A percentile compares a stretch with the other conserved stretches of the same genome.
These are phyloP conservation scores for Microcaecilia unicolor DNA, from an alignment of 2,797 vertebrate species.

Conservation along the genomic window DNA sequence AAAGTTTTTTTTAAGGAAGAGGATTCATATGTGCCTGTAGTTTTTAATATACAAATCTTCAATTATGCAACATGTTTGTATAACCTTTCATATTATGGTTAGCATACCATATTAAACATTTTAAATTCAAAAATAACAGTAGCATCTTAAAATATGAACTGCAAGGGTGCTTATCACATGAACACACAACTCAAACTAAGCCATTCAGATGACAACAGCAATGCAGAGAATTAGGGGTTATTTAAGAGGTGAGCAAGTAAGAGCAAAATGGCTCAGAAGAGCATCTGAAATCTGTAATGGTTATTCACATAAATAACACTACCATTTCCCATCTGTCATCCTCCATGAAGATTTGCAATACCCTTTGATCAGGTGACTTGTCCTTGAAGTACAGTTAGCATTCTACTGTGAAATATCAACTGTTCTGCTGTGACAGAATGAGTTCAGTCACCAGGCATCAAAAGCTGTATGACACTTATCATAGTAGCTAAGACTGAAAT, in stretches of 20 bases:
- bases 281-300: slow-evolving; percentile 31
- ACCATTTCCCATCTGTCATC: slow-evolving; percentile 32
- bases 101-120: too few relatives aligned
- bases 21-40: too few relatives aligned
- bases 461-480: slow-evolving; percentile 4
- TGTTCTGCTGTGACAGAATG: slow-evolving; percentile 28
- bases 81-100: too few relatives aligned
- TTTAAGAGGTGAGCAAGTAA: slow-evolving; percentile 26
- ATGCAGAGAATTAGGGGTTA: slow-evolving; percentile 15
- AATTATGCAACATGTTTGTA: too few relatives aligned
- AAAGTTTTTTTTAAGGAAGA: too few relatives aligned
- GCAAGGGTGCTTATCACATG: neutral
- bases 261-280: slow-evolving; percentile 29
- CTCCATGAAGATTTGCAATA: slow-evolving; percentile 33
- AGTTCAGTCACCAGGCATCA: slow-evolving; percentile 25
- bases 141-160: too few relatives aligned
- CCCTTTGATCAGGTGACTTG: slow-evolving; percentile 37
- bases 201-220: slow-evolving; percentile 16
- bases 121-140: too few relatives aligned
- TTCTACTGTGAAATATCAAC: slow-evolving; percentile 33
- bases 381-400: slow-evolving; percentile 42
- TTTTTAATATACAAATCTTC: too few relatives aligned
- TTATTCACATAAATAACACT: slow-evolving; percentile 34
- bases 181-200: neutral
- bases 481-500: slow-evolving; percentile 8